These are phyloP conservation scores for Crossocerus cetratus DNA, from an alignment of 2,888 invertebrate species.

Conservation along the genomic window DNA sequence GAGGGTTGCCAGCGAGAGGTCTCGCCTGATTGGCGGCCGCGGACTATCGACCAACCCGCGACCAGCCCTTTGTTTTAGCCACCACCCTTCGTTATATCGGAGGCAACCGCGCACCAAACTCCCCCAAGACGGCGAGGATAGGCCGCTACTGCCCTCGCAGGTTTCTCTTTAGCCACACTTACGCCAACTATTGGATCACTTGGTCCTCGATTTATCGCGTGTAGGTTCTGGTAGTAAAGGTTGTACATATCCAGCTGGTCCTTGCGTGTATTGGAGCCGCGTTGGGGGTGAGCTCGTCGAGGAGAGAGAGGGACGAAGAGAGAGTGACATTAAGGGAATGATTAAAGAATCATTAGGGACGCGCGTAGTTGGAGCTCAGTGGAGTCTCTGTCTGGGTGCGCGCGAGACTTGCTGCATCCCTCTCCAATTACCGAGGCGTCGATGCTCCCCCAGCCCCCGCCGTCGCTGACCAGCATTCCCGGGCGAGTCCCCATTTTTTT, in stretches of 20 bases:
- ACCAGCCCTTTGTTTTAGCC: slow-evolving; percentile 75
- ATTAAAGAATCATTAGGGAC: slow-evolving; percentile 48
- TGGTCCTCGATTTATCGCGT: too few species aligned
- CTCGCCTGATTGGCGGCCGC: slow-evolving; percentile 76
- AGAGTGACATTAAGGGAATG: slow-evolving; percentile 34
- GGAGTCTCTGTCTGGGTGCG: slow-evolving; percentile 31
- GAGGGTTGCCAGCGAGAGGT: slow-evolving; percentile 64
- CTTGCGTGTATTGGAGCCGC: too few species aligned
- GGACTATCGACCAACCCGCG: slow-evolving; percentile 76
- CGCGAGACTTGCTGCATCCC: slow-evolving; percentile 24
- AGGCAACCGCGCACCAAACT: slow-evolving; percentile 5
- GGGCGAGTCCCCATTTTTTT: slow-evolving; percentile 63
- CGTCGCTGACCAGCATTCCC: slow-evolving; percentile 62
- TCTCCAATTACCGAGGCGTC: slow-evolving; percentile 55
- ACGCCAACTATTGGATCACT: too few species aligned
- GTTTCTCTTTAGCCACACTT: too few species aligned
- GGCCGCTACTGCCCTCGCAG: too few species aligned
- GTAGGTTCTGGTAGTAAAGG: too few species aligned
- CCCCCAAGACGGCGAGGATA: too few species aligned
- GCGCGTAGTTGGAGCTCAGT: slow-evolving; percentile 49
- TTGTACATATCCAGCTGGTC: too few species aligned
- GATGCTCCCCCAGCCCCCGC: slow-evolving; percentile 49
- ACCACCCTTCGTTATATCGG: slow-evolving; percentile 65
- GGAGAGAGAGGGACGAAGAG: not conserved
- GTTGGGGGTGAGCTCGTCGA: too few species aligned